phyloP scores from a whole-genome alignment of 53 echinoderm and acorn worm genomes.

The Arbacia lixula region DNA sequence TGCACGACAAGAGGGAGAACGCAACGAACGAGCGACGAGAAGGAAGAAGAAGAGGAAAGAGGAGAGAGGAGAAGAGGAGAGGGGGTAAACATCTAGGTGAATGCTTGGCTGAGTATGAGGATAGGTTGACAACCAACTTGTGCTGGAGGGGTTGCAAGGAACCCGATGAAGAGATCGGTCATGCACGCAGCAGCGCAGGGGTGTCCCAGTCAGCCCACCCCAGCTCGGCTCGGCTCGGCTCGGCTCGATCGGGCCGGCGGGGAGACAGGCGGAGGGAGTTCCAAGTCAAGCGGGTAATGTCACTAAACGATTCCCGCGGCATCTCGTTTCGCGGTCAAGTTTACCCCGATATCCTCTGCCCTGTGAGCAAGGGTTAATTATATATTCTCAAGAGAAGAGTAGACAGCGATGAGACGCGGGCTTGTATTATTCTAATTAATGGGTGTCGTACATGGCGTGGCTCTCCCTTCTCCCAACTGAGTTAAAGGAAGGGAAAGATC shows the following conservation, averaged over 20 bases:
- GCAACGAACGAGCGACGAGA: conserved; percentile 21
- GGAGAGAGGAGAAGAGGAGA: background rate
- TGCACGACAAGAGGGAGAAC: conserved; percentile 7
- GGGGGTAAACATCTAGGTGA: conserved; percentile 1
- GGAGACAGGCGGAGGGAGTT: conserved; percentile 41
- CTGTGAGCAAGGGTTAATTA: conserved; percentile 4
- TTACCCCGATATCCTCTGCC: conserved; percentile 20
- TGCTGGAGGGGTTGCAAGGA: conserved; percentile 9
- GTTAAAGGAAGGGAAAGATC: too few relatives aligned
- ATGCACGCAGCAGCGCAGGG: too few relatives aligned
- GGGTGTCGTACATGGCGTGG: too few relatives aligned
- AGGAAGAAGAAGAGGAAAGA: background rate
- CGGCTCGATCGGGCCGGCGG: conserved; percentile 1
- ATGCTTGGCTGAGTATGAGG: conserved; percentile 1
- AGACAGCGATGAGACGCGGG: conserved; percentile 10
- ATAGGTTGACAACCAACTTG: conserved; percentile 9
- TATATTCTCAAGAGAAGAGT: conserved; percentile 23
- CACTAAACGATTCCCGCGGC: conserved; percentile 45
- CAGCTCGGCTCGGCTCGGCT: background rate
- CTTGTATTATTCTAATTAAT: too few relatives aligned
- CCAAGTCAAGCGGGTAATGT: conserved; percentile 49
- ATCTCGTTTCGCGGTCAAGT: conserved; percentile 31
- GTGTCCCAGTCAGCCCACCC: background rate
- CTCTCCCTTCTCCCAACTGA: too few relatives aligned
- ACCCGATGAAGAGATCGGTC: conserved; percentile 16